Evolutionary conservation across 2,113 vertebrate genomes (phyloP).

Genomic region (Clarias batrachus): DNA sequence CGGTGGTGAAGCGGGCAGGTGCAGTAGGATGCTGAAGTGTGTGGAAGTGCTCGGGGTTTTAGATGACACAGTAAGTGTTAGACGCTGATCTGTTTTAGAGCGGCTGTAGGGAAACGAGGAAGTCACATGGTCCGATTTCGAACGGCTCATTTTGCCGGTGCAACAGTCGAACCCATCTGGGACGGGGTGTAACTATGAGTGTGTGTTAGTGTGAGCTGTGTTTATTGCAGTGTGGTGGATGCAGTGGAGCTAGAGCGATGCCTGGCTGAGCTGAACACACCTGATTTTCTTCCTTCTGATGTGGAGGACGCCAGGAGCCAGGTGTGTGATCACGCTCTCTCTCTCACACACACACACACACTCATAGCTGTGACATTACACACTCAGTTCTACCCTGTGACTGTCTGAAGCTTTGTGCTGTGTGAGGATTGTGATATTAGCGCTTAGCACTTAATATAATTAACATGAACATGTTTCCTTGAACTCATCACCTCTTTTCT

Average conservation of each 20-base stretch:
- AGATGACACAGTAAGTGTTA: no score
- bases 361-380: background rate
- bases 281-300: conserved; percentile 64
- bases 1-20: background rate
- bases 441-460: background rate
- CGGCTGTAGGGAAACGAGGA: background rate
- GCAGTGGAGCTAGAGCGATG: conserved; percentile 72
- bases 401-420: background rate
- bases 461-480: background rate
- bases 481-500: background rate
- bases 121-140: background rate
- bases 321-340: conserved; percentile 64
- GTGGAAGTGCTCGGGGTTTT: background rate
- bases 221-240: conserved; percentile 76
- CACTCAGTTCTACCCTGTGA: background rate
- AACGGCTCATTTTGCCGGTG: background rate
- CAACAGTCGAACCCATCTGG: background rate
- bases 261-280: conserved; percentile 77
- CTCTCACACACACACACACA: conserved; percentile 9
- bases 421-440: background rate
- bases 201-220: conserved; percentile 17
- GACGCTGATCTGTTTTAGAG: background rate
- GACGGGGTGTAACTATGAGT: background rate
- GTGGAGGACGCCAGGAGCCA: conserved; percentile 79
- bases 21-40: background rate